Base-by-base conservation (phyloP, 2,113 vertebrate species). In the Ceratotherium simum region DNA sequence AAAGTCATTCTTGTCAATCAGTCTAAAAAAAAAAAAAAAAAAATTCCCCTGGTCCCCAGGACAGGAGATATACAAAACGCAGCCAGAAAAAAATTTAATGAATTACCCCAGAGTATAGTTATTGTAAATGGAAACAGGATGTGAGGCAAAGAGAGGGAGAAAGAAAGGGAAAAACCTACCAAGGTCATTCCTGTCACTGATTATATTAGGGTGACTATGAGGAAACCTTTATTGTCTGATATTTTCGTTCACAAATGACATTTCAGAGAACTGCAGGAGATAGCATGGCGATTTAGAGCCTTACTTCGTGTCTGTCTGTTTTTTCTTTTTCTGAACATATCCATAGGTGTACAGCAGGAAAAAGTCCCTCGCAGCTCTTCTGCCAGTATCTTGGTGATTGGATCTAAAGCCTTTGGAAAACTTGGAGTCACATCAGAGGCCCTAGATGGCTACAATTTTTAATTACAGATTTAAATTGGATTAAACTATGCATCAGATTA, bases 401-500 rank as follows among this genome's bases (percentile, higher is more conserved):
- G 31, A 6, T 65, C 18, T 70, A 65, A 86, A 79, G 73, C 17
- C 62, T 80, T 95, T 79, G 64, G 65, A 88, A 84, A 84, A 79
- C 46, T 76, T 72, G 20, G 20, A 60, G 67, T 95, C 23, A 54
- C 25, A 46, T 81, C 21, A 36, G 12, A 94, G 81, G 51, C 54
- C 39, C 46, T 93, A 31, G 39, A 42, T 96, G 67, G 56, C 83
- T 84, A 36, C 9, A 60, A 2, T 72, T 94, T 97, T 97, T 96
- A 90, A 97, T 93, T 95, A 95, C 69, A 88, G 36, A 25, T 96
- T 97, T 95, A 78, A 91, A 67, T 95, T 78, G 84, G 51, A 90
- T 96, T 90, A 94, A 89, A 82, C 39, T 73, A 36, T 23, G 23
- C 51, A 60, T 92, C 48, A 31, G 79, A 93, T 96, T 92, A 69